phyloP scores from a whole-genome alignment of 2,888 invertebrate genomes.

The Pachymerium ferrugineum region DNA sequence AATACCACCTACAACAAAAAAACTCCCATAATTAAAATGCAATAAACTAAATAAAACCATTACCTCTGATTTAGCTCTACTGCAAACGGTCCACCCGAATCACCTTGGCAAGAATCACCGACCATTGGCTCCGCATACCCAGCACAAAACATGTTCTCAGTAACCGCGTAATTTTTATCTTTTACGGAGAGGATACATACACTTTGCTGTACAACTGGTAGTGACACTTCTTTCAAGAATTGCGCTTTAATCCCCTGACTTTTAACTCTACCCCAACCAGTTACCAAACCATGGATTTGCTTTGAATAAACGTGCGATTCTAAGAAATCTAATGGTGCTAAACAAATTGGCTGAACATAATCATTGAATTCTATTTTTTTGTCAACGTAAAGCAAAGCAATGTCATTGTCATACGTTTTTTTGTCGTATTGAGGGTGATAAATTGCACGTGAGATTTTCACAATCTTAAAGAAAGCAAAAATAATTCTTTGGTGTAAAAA shows the following conservation, averaged over 20 bases:
- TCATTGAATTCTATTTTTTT: constrained; percentile 36
- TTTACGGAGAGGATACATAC: constrained; percentile 39
- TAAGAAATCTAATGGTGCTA: constrained; percentile 32
- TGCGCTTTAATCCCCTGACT: constrained; percentile 39
- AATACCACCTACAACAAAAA: too few relatives aligned
- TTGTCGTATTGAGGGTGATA: neutral
- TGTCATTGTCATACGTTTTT: neutral
- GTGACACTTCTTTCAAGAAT: constrained; percentile 38
- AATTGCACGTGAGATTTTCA: neutral
- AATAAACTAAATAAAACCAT: too few relatives aligned
- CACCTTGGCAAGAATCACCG: constrained; percentile 42
- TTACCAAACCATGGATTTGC: constrained; percentile 6
- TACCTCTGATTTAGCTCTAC: constrained; percentile 33
- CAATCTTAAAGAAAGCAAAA: constrained; percentile 36
- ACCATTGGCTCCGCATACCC: constrained; percentile 40
- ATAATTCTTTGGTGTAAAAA: too few relatives aligned
- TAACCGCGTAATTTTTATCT: constrained; percentile 39
- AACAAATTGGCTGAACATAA: constrained; percentile 40
- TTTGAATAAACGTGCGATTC: neutral
- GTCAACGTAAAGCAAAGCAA: too few relatives aligned
- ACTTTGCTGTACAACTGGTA: constrained; percentile 40
- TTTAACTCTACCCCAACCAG: neutral
- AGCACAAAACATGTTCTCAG: constrained; percentile 42
- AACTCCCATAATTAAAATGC: too few relatives aligned
- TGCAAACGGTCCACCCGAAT: constrained; percentile 41